Conservation (phyloP, 1,140 invertebrate species). For the Orius insidiosus region DNA sequence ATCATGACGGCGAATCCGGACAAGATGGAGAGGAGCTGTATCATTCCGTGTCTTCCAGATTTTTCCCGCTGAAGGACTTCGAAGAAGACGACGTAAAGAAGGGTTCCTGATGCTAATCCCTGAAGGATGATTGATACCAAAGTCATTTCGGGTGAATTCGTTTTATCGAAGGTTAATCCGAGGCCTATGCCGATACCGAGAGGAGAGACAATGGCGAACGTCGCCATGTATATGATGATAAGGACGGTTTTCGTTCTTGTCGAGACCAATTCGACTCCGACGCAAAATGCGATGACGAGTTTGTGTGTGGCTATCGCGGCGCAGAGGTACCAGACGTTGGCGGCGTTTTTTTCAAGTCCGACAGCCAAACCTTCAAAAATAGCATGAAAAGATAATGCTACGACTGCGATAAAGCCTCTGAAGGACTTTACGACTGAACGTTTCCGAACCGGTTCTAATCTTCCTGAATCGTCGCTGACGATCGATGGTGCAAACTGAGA, state of each 20-base stretch:
- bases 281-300: constrained; percentile 51
- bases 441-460: not conserved
- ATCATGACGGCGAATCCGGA: constrained; percentile 63
- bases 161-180: constrained; percentile 29
- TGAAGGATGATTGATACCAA: constrained; percentile 39
- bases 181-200: constrained; percentile 44
- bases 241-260: constrained; percentile 37
- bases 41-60: constrained; percentile 41
- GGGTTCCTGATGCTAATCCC: constrained; percentile 68
- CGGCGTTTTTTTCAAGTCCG: constrained; percentile 45
- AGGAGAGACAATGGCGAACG: constrained; percentile 50
- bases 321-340: constrained; percentile 47
- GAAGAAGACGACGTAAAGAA: constrained; percentile 82
- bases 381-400: constrained; percentile 63
- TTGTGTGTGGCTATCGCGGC: constrained; percentile 58
- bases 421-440: constrained; percentile 28
- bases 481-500: constrained; percentile 12
- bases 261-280: constrained; percentile 47
- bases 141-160: constrained; percentile 22
- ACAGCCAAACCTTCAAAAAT: constrained; percentile 69
- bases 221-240: constrained; percentile 38
- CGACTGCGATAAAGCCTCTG: constrained; percentile 43
- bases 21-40: constrained; percentile 50
- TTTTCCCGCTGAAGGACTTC: constrained; percentile 68
- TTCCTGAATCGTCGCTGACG: constrained; percentile 7